Conservation (phyloP, 2,113 vertebrate species). For the Alouatta palliata region DNA sequence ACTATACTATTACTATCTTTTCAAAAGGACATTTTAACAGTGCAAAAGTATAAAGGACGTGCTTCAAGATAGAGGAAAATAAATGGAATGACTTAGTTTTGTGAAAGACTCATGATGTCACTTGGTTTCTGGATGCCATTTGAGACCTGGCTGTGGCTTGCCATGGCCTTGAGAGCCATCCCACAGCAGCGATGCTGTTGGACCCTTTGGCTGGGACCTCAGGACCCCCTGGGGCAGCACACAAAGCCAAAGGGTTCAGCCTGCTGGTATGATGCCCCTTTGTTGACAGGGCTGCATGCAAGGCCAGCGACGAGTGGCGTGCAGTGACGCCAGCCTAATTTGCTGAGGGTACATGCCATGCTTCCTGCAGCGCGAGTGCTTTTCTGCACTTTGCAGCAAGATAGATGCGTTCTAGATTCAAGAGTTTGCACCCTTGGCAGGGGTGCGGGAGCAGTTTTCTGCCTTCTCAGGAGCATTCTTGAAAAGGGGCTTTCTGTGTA, state of each 20-base stretch:
- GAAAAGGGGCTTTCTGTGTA: rapidly evolving
- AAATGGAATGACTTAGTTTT: neutral
- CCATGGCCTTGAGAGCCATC: no score
- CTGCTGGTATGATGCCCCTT: neutral
- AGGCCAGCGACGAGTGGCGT: rapidly evolving
- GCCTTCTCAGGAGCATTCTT: no score
- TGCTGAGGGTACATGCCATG: rapidly evolving
- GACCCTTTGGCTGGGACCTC: neutral
- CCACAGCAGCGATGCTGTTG: neutral
- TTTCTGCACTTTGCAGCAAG: neutral
- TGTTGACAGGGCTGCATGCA: neutral
- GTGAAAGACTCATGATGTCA: neutral
- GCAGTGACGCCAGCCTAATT: neutral
- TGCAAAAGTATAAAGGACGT: rapidly evolving
- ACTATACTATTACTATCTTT: neutral
- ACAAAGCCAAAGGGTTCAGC: no score
- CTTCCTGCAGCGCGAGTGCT: neutral
- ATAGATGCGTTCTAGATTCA: neutral
- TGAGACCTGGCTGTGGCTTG: neutral
- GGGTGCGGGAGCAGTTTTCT: neutral
- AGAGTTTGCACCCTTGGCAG: neutral
- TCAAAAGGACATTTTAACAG: neutral
- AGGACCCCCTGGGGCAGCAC: neutral
- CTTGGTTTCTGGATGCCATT: neutral
- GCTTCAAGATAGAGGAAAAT: neutral